phyloP scores from a whole-genome alignment of 2,113 vertebrate species.

The Anguilla japonica region DNA sequence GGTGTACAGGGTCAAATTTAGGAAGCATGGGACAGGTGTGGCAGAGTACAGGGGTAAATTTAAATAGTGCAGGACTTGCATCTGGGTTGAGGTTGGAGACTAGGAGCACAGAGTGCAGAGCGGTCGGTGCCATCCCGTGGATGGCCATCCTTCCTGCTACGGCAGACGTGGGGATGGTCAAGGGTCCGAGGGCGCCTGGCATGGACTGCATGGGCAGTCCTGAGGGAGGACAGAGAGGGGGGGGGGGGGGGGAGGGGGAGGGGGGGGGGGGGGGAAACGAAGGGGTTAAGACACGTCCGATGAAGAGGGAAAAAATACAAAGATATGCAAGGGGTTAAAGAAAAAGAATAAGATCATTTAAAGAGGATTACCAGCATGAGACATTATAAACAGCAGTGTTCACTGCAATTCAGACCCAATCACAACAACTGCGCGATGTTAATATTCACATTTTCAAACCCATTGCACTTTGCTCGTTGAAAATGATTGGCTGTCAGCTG shows the following conservation, averaged over 20 bases:
- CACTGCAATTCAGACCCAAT: not conserved
- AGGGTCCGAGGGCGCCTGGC: slow-evolving; percentile 62
- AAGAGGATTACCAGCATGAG: not conserved
- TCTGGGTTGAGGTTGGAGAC: slow-evolving; percentile 84
- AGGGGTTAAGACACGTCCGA: too few species aligned
- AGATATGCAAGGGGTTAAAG: too few species aligned
- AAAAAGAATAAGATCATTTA: not conserved
- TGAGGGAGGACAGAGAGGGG: slow-evolving; percentile 27
- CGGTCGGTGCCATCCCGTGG: slow-evolving; percentile 49
- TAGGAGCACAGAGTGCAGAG: slow-evolving; percentile 74
- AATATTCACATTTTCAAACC: too few species aligned
- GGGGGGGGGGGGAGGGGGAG: not conserved
- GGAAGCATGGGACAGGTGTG: not conserved
- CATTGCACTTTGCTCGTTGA: too few species aligned
- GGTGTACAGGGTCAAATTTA: not conserved
- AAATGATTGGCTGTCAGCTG: too few species aligned
- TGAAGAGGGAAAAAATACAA: too few species aligned
- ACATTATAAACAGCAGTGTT: not conserved
- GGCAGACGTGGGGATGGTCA: slow-evolving; percentile 56
- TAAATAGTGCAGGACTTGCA: slow-evolving; percentile 62
- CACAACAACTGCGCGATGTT: not conserved
- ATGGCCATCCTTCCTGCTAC: slow-evolving; percentile 57
- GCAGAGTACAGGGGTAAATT: not conserved
- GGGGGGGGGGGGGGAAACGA: not conserved
- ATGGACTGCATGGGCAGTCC: slow-evolving; percentile 62